phyloP scores from a whole-genome alignment of 2,888 invertebrate genomes.

The Monopis laevigella region DNA sequence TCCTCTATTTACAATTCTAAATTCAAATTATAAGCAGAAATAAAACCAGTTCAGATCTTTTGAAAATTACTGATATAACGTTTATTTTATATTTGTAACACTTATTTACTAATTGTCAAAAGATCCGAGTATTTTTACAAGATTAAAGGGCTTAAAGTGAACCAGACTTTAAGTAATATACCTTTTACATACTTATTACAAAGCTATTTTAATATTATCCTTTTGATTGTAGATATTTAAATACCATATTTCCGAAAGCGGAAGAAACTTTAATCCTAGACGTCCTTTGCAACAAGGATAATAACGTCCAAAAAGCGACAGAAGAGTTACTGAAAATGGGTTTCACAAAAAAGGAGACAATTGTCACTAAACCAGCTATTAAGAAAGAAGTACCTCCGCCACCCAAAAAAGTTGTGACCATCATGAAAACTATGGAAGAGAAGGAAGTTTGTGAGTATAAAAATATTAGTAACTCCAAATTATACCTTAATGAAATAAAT shows the following conservation, averaged over 20 bases:
- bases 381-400: constrained; percentile 35
- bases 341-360: constrained; percentile 79
- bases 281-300: constrained; percentile 84
- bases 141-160: no score
- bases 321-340: constrained; percentile 84
- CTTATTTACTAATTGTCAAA: no score
- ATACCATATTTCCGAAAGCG: constrained; percentile 89
- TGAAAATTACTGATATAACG: no score
- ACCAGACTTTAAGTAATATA: no score
- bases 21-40: no score
- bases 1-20: no score
- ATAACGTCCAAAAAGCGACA: constrained; percentile 89
- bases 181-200: no score
- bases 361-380: constrained; percentile 28
- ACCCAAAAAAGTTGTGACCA: constrained; percentile 67
- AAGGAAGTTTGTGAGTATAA: constrained; percentile 71
- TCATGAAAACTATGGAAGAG: constrained; percentile 74
- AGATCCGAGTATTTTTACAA: no score
- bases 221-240: constrained; percentile 85
- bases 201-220: no score
- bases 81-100: no score
- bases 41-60: no score
- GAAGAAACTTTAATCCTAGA: constrained; percentile 89
- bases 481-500: not conserved
- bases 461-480: not conserved